Percentiles rank a stretch among this genome's conserved stretches.
phyloP scores from a whole-genome alignment of 1,140 invertebrate species.

The Hermatobates lingyangjiaoensis region DNA sequence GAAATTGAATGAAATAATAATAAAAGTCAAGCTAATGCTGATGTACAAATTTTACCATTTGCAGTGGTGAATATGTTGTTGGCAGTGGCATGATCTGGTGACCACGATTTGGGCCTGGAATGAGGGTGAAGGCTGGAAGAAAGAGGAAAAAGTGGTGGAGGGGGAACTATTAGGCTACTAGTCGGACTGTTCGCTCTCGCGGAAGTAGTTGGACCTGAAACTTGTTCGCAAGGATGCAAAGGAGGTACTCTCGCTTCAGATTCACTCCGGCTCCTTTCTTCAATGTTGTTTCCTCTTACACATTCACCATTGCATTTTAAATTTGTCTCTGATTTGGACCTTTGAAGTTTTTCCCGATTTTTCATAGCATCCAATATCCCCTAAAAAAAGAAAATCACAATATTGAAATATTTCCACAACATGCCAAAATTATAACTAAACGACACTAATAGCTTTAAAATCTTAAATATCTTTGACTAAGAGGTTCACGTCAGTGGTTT shows the following conservation, averaged over 20 bases:
- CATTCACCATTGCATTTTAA: constrained; percentile 43
- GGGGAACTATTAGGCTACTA: neutral
- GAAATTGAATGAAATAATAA: too few relatives aligned
- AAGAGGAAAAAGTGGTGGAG: neutral
- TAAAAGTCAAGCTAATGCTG: too few relatives aligned
- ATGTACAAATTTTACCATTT: constrained; percentile 11
- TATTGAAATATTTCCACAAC: too few relatives aligned
- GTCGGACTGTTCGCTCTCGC: neutral
- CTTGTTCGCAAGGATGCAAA: constrained; percentile 3
- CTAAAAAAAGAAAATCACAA: constrained; percentile 18
- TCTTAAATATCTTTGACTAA: too few relatives aligned
- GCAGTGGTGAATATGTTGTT: constrained; percentile 26
- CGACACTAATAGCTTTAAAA: too few relatives aligned
- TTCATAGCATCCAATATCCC: constrained; percentile 91
- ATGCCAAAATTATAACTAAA: too few relatives aligned
- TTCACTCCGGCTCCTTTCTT: constrained; percentile 17
- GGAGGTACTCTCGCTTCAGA: constrained; percentile 10
- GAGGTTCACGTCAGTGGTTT: too few relatives aligned
- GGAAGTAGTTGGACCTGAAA: constrained; percentile 2
- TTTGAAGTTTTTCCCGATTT: constrained; percentile 75
- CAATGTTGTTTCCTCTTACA: constrained; percentile 12
- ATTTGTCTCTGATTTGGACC: constrained; percentile 85
- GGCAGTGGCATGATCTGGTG: constrained; percentile 45
- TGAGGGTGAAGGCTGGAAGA: neutral
- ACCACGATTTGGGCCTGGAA: constrained; percentile 66